Evolutionary conservation across 2,797 vertebrate genomes (phyloP), one percentile per base, ranked within the genome.

Genomic region (Halcyon chelicuti): DNA sequence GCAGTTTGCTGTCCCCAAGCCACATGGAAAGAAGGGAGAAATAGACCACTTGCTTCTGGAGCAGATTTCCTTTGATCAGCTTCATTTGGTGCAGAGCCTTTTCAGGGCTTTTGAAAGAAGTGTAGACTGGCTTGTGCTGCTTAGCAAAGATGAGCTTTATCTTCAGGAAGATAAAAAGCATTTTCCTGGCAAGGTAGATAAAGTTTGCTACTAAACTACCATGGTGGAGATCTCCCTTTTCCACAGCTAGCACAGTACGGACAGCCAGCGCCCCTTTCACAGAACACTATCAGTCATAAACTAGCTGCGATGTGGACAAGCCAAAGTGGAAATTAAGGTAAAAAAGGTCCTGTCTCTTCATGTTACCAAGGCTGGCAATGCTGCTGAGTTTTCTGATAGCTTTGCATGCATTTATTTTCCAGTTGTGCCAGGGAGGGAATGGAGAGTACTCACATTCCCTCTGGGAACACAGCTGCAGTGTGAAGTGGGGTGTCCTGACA

Each of bases 101-200:
- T 86, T 92, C 86, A 92, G 39, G 33, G 58, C 46, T 94, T 95
- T 93, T 92, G 65, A 86, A 94, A 88, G 63, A 85, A 88, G 58
- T 5, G 29, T 40, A 33, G 80, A 57, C 63, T 73, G 77, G 63
- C 26, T 86, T 67, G 39, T 67, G 77, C 73, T 88, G 62, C 60
- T 37, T 29, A 81, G 44, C 62, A 88, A 79, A 51, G 33, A 60
- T 76, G 74, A 95, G 42, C 16, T 70, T 88, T 92, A 72, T 71
- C 77, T 67, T 88, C 77, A 61, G 19, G 19, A 79, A 60, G 46
- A 90, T 55, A 67, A 93, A 94, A 92, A 55, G 51, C 52, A 60
- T 63, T 82, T 94, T 76, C 40, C 83, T 73, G 40, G 42, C n/a
- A 66, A 94, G 55, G 15, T 20, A 93, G 75, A 72, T 67, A 67